Conservation (phyloP, 2,888 invertebrate genomes). For the Congeria kusceri region DNA sequence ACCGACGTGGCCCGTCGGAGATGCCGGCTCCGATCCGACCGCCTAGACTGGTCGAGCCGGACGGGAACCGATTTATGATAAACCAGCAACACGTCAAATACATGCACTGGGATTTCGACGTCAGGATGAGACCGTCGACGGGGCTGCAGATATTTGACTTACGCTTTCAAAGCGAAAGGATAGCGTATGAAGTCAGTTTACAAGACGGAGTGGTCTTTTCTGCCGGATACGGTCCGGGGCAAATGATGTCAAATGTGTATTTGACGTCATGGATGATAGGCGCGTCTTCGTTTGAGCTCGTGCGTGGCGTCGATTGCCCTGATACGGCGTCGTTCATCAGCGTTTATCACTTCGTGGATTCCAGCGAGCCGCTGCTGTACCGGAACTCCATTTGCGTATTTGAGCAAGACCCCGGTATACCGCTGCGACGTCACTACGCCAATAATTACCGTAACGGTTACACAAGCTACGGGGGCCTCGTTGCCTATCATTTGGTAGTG, state of each 20-base stretch:
- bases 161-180: slow-evolving; percentile 77
- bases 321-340: slow-evolving; percentile 77
- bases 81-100: slow-evolving; percentile 77
- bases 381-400: slow-evolving; percentile 79
- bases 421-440: slow-evolving; percentile 78
- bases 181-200: slow-evolving; percentile 80
- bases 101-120: slow-evolving; percentile 81
- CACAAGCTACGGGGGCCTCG: slow-evolving; percentile 70
- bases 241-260: slow-evolving; percentile 70
- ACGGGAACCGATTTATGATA: slow-evolving; percentile 77
- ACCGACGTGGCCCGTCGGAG: slow-evolving; percentile 64
- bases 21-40: slow-evolving; percentile 71
- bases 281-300: slow-evolving; percentile 74
- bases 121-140: slow-evolving; percentile 73
- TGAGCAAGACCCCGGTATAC: slow-evolving; percentile 76
- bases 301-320: slow-evolving; percentile 82
- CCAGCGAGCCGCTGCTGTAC: slow-evolving; percentile 59
- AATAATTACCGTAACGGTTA: slow-evolving; percentile 62
- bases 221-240: slow-evolving; percentile 76
- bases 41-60: slow-evolving; percentile 76
- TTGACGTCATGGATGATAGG: slow-evolving; percentile 78
- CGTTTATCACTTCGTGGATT: slow-evolving; percentile 70
- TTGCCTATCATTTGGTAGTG: slow-evolving; percentile 76
- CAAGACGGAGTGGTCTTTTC: slow-evolving; percentile 79
- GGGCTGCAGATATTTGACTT: slow-evolving; percentile 79